These are phyloP conservation scores for Scaptomyza hsui DNA, from an alignment of 1,140 invertebrate species.

Conservation along the genomic window DNA sequence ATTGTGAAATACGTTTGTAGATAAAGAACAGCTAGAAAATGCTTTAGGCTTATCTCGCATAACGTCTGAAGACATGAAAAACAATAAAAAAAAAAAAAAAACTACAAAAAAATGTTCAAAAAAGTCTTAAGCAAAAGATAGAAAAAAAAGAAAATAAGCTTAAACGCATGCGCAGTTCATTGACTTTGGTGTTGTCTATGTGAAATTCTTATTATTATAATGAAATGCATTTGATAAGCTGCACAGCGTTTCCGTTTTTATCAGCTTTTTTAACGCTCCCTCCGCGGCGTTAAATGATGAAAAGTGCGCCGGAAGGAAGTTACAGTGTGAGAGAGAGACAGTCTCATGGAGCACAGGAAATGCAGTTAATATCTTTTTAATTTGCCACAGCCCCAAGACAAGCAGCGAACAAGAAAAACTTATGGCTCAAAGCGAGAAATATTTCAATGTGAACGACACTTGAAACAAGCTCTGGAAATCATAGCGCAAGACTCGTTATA, in stretches of 20 bases:
- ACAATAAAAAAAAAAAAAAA: slow-evolving; percentile 22
- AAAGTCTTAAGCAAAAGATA: slow-evolving; percentile 14
- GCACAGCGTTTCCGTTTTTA: slow-evolving; percentile 65
- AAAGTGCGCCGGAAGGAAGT: slow-evolving; percentile 67
- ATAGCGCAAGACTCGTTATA: slow-evolving; percentile 22
- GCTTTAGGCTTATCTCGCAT: slow-evolving; percentile 61
- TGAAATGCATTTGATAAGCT: slow-evolving; percentile 80
- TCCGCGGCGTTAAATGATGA: slow-evolving; percentile 29
- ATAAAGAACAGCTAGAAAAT: slow-evolving; percentile 52
- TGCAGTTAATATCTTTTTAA: slow-evolving; percentile 78
- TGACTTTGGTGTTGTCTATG: slow-evolving; percentile 51
- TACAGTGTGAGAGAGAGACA: slow-evolving; percentile 71
- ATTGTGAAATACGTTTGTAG: slow-evolving; percentile 70
- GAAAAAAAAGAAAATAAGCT: slow-evolving; percentile 13
- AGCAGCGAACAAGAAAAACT: slow-evolving; percentile 1
- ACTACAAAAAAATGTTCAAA: not conserved
- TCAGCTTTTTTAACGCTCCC: slow-evolving; percentile 13
- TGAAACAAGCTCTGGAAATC: slow-evolving; percentile 43
- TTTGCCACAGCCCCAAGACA: slow-evolving; percentile 32
- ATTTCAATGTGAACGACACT: slow-evolving; percentile 50
- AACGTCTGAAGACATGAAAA: slow-evolving; percentile 32
- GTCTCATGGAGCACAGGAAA: slow-evolving; percentile 61
- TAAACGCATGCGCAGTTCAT: slow-evolving; percentile 71
- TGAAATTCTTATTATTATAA: slow-evolving; percentile 47
- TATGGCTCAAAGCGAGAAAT: slow-evolving; percentile 29